Base-by-base conservation (phyloP, 1,140 invertebrate species). In the Drosophila nannoptera region DNA sequence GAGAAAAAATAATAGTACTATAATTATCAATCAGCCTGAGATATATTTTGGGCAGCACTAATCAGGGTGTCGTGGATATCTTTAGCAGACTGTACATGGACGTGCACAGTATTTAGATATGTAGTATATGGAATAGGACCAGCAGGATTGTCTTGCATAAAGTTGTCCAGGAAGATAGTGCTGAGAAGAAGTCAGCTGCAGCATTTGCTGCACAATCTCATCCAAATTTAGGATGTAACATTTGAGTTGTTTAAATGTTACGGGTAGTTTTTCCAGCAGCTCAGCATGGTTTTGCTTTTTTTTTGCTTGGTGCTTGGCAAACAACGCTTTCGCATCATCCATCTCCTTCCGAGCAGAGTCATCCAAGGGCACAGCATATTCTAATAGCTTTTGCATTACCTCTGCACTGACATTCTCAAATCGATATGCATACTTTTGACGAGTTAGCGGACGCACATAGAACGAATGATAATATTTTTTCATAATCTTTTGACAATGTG, bases 11-110 rank as follows among this genome's bases (percentile, higher is more conserved):
- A 82, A 63, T 43, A 32, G 16, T 11, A 53, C 75, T 67, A 62
- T 16, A 75, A 80, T 45, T 78, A 89, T 89, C 88, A 89, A 88
- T 89, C 88, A 35, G 86, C 87, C 54, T 89, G 88, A 0, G 87
- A 89, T 33, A 89, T 89, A 73, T 89, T 95, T 87, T 95, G 94
- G 1, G 95, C 94, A 8, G 95, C 95, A 63, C 94, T 93, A 4
- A 95, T 91, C 0, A 98, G 89, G 16, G 95, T 94, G 84, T 97
- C 96, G 88, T 97, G 96, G 66, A 98, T 93, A 84, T 97, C 96
- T 82, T 96, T 95, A 0, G 95, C 94, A 89, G 95, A 97, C 29
- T 92, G 92, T 33, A 98, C 95, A 88, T 98, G 97, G 3, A 93
- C 91, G 38, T 94, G 92, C 0, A 96, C 96, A 0, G 95, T 96